phyloP scores from a whole-genome alignment of 2,113 vertebrate species.

The Embiotoca jacksoni region DNA sequence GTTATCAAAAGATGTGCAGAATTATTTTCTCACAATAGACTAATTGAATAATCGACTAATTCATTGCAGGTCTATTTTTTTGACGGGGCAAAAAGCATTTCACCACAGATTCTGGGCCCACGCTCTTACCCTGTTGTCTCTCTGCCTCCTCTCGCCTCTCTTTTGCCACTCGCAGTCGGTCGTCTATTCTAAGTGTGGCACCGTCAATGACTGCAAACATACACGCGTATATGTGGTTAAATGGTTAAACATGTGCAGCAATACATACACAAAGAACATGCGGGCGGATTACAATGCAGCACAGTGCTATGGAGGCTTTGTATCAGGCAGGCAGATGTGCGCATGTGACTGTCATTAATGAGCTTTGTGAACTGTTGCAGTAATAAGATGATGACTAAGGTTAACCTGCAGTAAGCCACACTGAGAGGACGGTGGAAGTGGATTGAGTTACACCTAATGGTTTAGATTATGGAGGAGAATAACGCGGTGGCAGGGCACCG shows the following conservation, averaged over 20 bases:
- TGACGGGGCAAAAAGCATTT: background rate
- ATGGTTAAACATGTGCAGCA: conserved; percentile 6
- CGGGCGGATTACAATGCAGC: conserved; percentile 23
- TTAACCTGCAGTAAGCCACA: conserved; percentile 48
- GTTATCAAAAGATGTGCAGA: no score
- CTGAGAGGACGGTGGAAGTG: conserved; percentile 46
- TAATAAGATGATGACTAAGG: conserved; percentile 67
- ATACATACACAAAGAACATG: conserved; percentile 16
- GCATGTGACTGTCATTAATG: conserved; percentile 67
- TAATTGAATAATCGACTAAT: background rate
- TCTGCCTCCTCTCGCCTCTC: conserved; percentile 93
- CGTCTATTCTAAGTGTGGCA: conserved; percentile 90
- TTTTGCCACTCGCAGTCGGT: conserved; percentile 91
- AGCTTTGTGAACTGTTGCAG: conserved; percentile 65
- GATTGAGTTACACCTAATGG: conserved; percentile 52
- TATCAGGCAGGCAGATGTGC: conserved; percentile 43
- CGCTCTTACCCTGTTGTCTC: conserved; percentile 88
- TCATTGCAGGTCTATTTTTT: background rate
- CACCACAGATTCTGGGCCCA: background rate
- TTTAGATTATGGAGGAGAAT: conserved; percentile 42
- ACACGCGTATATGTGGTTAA: conserved; percentile 45
- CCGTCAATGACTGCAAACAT: conserved; percentile 89
- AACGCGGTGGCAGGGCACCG: conserved; percentile 20
- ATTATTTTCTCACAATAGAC: no score
- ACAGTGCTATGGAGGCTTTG: conserved; percentile 44